Evolutionary conservation across 2,113 vertebrate genomes (phyloP), one percentile per base, ranked within the genome.

Genomic region (Clinocottus analis): DNA sequence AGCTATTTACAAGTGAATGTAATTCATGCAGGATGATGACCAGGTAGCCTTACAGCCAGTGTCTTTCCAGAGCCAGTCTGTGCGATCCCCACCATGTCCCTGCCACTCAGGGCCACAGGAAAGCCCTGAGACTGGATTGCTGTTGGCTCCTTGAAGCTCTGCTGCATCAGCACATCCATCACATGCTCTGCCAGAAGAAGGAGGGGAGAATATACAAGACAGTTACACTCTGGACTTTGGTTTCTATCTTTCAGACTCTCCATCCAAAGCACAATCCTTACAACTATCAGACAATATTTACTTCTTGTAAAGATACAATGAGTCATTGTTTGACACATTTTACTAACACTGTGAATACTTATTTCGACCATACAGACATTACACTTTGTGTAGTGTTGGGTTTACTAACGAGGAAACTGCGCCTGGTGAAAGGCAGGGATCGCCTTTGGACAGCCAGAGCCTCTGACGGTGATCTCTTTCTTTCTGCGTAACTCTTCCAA

Each of bases 41-140:
- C 14, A 8, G 23, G 31, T 11, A 49, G 70, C 13, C 95, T 95
- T 94, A 99, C 98, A 56, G 98, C 96, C 62, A 99, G 89, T 0
- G 98, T 99, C 90, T 99, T 99, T 78, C 98, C 98, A 53, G 98
- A 99, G 77, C 98, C 98, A 0, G 98, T 99, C 92, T 99, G 98
- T 0, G 98, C 97, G 72, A 99, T 99, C 92, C 98, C 98, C 93
- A 99, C 98, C 98, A 99, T 97, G 89, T 99, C 98, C n/a, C 94
- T 95, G 27, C 98, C 98, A 1, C 97, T 99, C 47, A 99, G 94
- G 7, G 98, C 98, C 55, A 97, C 88, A 0, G 98, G 98, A 83
- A 99, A 99, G 47, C 98, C 98, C 88, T 99, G 98, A 80, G 96
- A 94, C 92, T 99, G 98, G 90, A 99, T 99, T 0, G 98, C 96